Percentiles rank a stretch among this genome's conserved stretches.
These are phyloP conservation scores for Tarsius wallacei DNA, from an alignment of 2,797 vertebrate genomes.

Conservation along the genomic window DNA sequence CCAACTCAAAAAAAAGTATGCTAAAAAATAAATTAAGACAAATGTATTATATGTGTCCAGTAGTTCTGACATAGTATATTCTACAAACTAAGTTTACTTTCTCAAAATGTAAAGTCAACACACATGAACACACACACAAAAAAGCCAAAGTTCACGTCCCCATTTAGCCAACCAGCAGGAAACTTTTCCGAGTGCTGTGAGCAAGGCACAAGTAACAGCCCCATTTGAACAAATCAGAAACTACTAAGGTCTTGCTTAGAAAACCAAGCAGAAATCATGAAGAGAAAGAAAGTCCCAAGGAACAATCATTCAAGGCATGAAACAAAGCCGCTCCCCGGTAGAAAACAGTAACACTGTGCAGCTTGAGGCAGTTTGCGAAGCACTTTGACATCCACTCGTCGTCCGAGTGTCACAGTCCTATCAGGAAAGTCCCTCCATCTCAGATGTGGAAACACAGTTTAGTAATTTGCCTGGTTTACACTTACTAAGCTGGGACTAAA, in stretches of 20 bases:
- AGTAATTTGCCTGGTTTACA: slow-evolving; percentile 37
- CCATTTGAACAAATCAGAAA: slow-evolving; percentile 41
- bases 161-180: neutral
- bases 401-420: slow-evolving; percentile 10
- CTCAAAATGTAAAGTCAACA: slow-evolving; percentile 40
- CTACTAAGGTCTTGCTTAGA: neutral
- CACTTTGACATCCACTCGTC: slow-evolving; percentile 35
- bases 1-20: neutral
- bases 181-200: neutral
- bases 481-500: slow-evolving; percentile 43
- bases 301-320: neutral
- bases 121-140: neutral
- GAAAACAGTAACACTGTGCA: neutral
- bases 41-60: slow-evolving; percentile 17
- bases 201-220: neutral
- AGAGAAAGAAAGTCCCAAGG: slow-evolving; percentile 42
- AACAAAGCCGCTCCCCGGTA: slow-evolving; percentile 17
- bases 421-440: slow-evolving; percentile 40
- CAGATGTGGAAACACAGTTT: slow-evolving; percentile 52
- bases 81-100: slow-evolving; percentile 36
- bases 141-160: neutral
- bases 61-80: neutral
- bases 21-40: slow-evolving; percentile 18
- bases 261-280: slow-evolving; percentile 52
- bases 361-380: neutral